These are phyloP conservation scores for Xyliphius kryptos DNA, from an alignment of 2,113 vertebrate species.

Conservation along the genomic window DNA sequence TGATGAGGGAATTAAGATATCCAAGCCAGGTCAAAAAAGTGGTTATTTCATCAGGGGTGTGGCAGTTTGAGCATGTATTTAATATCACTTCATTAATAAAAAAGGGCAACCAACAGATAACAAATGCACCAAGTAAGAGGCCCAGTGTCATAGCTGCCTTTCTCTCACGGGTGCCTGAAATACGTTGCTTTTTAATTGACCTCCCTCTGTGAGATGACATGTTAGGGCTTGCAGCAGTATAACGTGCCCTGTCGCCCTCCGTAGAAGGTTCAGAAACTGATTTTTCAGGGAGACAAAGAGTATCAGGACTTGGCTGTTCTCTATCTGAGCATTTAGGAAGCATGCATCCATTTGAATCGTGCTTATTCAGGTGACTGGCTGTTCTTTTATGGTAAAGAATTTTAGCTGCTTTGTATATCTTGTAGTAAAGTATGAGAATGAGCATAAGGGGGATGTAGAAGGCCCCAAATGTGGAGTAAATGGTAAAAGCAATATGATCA, in stretches of 20 bases:
- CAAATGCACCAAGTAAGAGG: slow-evolving; percentile 91
- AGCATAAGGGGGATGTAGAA: slow-evolving; percentile 92
- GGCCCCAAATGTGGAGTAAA: slow-evolving; percentile 92
- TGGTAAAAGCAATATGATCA: slow-evolving; percentile 81
- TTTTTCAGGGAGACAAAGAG: slow-evolving; percentile 73
- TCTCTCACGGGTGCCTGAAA: slow-evolving; percentile 84
- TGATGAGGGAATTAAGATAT: slow-evolving; percentile 96
- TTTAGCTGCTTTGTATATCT: slow-evolving; percentile 94
- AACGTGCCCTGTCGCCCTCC: slow-evolving; percentile 73
- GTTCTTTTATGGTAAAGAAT: slow-evolving; percentile 86
- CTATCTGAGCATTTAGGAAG: slow-evolving; percentile 74
- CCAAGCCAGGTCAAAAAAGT: slow-evolving; percentile 96
- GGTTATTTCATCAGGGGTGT: slow-evolving; percentile 78
- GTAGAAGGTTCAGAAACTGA: slow-evolving; percentile 80
- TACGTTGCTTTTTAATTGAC: slow-evolving; percentile 78
- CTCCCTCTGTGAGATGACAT: slow-evolving; percentile 71
- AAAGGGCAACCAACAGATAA: slow-evolving; percentile 96
- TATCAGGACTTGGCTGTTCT: slow-evolving; percentile 65
- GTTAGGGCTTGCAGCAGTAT: slow-evolving; percentile 62
- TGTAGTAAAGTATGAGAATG: slow-evolving; percentile 97
- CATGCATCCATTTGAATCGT: slow-evolving; percentile 81
- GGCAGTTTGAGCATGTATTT: slow-evolving; percentile 82
- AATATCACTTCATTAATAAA: slow-evolving; percentile 96
- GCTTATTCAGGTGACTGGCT: slow-evolving; percentile 74
- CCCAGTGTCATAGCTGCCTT: slow-evolving; percentile 91